A percentile compares a stretch with the other conserved stretches of the same genome.
phyloP scores from a whole-genome alignment of 2,797 vertebrate genomes.

The Muscicapa striata region DNA sequence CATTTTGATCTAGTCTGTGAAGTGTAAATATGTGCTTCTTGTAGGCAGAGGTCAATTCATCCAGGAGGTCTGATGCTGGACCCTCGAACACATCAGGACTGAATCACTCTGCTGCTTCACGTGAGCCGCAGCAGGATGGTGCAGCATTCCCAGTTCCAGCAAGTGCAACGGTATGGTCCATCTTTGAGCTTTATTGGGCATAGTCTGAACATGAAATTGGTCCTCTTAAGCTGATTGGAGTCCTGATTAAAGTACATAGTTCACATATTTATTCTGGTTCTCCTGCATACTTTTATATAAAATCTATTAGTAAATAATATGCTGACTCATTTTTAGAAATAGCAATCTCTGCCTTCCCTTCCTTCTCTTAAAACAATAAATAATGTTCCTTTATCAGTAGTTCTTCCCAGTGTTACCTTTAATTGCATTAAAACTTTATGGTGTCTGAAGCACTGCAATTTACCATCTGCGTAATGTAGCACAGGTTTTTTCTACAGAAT shows the following conservation, averaged over 20 bases:
- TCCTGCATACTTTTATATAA: background rate
- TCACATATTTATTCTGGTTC: background rate
- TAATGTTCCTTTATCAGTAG: background rate
- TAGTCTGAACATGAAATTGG: background rate
- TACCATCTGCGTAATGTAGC: background rate
- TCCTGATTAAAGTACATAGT: background rate
- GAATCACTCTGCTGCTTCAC: constrained; percentile 45
- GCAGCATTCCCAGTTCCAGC: constrained; percentile 59
- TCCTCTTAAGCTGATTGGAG: background rate
- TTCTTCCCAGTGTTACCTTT: background rate
- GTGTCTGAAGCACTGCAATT: background rate
- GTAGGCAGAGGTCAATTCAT: constrained; percentile 78
- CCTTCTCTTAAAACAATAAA: background rate
- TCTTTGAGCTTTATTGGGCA: background rate
- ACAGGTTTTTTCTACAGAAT: background rate
- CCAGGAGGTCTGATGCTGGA: constrained; percentile 71
- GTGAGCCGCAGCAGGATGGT: constrained; percentile 75
- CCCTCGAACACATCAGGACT: constrained; percentile 24
- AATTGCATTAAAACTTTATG: background rate
- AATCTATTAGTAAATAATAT: background rate
- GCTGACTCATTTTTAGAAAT: background rate
- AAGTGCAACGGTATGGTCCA: constrained; percentile 54
- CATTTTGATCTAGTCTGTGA: constrained; percentile 14
- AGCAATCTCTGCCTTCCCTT: background rate
- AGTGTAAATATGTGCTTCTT: background rate